These are phyloP conservation scores for Lycophotia porphyrea DNA, from an alignment of 2,888 invertebrate species.

Conservation along the genomic window DNA sequence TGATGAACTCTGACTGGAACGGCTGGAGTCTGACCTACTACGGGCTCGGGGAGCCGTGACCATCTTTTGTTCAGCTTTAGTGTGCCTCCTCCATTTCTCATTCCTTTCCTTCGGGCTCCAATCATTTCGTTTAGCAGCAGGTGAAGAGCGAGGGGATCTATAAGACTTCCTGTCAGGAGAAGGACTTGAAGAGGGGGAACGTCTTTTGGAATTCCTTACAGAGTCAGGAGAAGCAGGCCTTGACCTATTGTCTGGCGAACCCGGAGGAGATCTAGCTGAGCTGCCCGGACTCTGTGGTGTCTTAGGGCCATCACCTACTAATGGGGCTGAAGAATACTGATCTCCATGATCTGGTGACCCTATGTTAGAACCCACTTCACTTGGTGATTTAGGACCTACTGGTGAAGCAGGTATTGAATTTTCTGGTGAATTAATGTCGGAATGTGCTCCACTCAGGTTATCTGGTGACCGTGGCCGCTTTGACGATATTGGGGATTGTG, in stretches of 20 bases:
- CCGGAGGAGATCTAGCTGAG: conserved; percentile 78
- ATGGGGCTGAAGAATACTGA: conserved; percentile 75
- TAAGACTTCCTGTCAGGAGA: conserved; percentile 82
- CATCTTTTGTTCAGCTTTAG: conserved; percentile 88
- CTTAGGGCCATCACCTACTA: conserved; percentile 82
- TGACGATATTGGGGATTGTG: conserved; percentile 68
- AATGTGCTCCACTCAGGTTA: conserved; percentile 85
- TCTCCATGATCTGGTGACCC: conserved; percentile 79
- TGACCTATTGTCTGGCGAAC: conserved; percentile 78
- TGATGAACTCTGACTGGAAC: conserved; percentile 85
- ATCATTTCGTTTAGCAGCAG: conserved; percentile 75
- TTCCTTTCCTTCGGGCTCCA: conserved; percentile 82
- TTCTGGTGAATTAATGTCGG: conserved; percentile 87
- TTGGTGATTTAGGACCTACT: conserved; percentile 84
- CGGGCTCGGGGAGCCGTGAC: conserved; percentile 76
- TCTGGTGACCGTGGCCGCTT: conserved; percentile 79
- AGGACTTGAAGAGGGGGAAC: conserved; percentile 80
- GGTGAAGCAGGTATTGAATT: conserved; percentile 84
- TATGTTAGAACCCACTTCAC: conserved; percentile 77
- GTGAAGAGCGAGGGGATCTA: conserved; percentile 73
- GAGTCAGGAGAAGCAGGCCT: conserved; percentile 82
- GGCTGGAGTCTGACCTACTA: conserved; percentile 86
- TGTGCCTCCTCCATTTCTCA: conserved; percentile 84
- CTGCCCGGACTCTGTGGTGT: conserved; percentile 82
- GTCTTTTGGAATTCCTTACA: conserved; percentile 73